Evolutionary conservation across 2,888 invertebrate genomes (phyloP), one percentile per base, ranked within the genome.

Genomic region (Nomada lathburiana): DNA sequence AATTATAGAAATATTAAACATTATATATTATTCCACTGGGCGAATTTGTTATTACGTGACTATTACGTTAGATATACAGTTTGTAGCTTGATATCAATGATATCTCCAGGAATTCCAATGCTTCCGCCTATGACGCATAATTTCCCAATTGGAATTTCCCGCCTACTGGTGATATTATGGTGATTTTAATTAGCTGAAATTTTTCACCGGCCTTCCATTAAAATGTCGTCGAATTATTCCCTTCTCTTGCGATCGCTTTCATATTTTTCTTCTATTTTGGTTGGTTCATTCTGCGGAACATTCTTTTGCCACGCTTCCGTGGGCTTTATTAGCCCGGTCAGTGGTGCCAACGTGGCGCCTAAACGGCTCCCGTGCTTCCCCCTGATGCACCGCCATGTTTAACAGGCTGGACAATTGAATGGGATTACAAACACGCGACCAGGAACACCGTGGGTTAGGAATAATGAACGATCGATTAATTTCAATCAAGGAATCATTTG

Each of bases 241-340:
- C 67, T 42, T 44, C 26, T 36, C 50, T 10, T 18, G 59, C 57
- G 18, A 36, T 57, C 60, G 26, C 70, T 74, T 73, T 77, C 77
- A 20, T 36, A 69, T 68, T 67, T 72, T 68, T 67, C 23, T 36
- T 5, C 36, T 36, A 0, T 36, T 36, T 36, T 36, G 0, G 0
- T 36, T 7, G 5, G 36, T 7, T 36, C 36, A 7, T 36, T 36
- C 36, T 36, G 36, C 42, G 18, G 50, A 68, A 44, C 80, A 80
- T 80, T 80, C 77, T 52, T 52, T 77, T 63, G 72, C 55, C 67
- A 77, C 72, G 77, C n/a, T 72, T 20, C 36, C 36, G 71, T 64
- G 55, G 55, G 52, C 59, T 59, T 80, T 77, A 72, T 68, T 67
- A 47, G 70, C 18, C 18, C 59, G 18, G 29, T 11, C 62, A 23